These are phyloP conservation scores for Pseudobourletiella spinata DNA, from an alignment of 1,140 invertebrate species.

Conservation along the genomic window DNA sequence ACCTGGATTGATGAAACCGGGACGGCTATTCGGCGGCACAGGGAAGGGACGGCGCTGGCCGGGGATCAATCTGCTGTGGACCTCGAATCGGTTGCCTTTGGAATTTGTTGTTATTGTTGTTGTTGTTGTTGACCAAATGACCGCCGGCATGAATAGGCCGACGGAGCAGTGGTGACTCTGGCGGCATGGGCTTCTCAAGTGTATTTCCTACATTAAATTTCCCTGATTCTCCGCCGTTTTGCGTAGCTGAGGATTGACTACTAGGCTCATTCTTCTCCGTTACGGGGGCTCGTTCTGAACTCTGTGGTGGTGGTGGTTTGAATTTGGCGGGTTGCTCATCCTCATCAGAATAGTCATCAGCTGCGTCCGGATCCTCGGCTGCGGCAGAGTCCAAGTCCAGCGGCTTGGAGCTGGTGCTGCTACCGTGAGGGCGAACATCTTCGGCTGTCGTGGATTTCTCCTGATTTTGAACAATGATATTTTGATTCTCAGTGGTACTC, in stretches of 20 bases:
- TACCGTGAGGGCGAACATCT: too few relatives aligned
- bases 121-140: neutral
- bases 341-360: slow-evolving; percentile 14
- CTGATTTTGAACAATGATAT: neutral
- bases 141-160: slow-evolving; percentile 7
- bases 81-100: too few relatives aligned
- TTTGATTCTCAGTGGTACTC: neutral
- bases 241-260: slow-evolving; percentile 3
- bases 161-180: neutral
- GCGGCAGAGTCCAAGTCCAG: neutral
- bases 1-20: neutral
- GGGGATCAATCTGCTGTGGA: too few relatives aligned
- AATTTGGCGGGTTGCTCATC: slow-evolving; percentile 9
- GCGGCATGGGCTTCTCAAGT: too few relatives aligned
- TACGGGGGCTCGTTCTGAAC: slow-evolving; percentile 1
- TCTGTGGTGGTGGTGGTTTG: neutral
- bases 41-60: too few relatives aligned
- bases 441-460: slow-evolving; percentile 1
- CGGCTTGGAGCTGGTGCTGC: too few relatives aligned
- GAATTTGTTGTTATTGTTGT: too few relatives aligned
- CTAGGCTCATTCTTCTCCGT: slow-evolving; percentile 14
- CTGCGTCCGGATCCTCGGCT: slow-evolving; percentile 13
- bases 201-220: too few relatives aligned
- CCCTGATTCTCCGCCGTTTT: slow-evolving; percentile 3
- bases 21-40: neutral